Base-by-base conservation (phyloP, 2,797 vertebrate species). In the Zenarchopterus dispar region DNA sequence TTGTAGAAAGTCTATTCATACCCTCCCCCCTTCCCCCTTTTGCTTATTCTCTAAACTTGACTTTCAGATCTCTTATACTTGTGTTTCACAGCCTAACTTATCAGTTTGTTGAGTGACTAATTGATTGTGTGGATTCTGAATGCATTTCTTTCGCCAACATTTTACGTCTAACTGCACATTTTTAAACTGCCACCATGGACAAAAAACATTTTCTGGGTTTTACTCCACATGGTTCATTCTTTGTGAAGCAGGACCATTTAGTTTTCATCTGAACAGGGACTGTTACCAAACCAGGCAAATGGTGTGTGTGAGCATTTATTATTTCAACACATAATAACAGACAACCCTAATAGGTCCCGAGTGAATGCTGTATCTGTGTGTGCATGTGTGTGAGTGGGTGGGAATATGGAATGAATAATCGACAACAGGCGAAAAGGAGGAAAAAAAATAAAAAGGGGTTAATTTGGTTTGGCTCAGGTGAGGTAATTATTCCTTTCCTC, bases 401-500 rank as follows among this genome's bases (percentile, higher is more conserved):
- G 79, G 89, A 75, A 88, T 76, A 83, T 79, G 64, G 63, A 86
- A 82, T 84, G 88, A 85, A 86, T 87, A 89, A 88, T 86, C 58
- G 53, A 86, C 88, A 92, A 89, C 82, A 80, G 80, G 84, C 28
- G 24, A 23, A 61, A 64, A 75, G 24, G 17, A 61, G 61, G 67
- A 47, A 41, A 39, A 58, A 59, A 36, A 81, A 83, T 85, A 81
- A 85, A 89, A 88, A 80, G 80, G 93, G 93, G 95, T 96, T 97
- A 95, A 98, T 96, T 96, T 96, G 91, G 92, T 97, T 95, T 94
- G 94, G 95, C 95, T 96, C 97, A 98, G 97, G 97, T 98, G 95
- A 98, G 95, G 95, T 97, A 96, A 95, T 96, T 96, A 96, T 94
- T 94, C 94, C 94, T 90, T 92, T 93, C 92, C 94, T 94, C 94